phyloP scores from a whole-genome alignment of 2,797 vertebrate genomes.

The Erithacus rubecula region DNA sequence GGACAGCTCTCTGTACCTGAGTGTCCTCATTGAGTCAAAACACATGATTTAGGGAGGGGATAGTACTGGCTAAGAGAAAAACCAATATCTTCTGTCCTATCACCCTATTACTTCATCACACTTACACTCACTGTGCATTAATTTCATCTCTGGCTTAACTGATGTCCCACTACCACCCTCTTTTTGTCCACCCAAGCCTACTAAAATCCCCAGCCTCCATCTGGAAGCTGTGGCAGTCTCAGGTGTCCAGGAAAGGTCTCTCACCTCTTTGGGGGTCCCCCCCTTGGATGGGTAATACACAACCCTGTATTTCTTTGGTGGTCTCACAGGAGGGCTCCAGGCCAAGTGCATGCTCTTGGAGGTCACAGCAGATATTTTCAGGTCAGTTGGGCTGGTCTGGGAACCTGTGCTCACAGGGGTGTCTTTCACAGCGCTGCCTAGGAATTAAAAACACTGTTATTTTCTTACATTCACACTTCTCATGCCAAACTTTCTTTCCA shows the following conservation, averaged over 20 bases:
- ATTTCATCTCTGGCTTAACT: background rate
- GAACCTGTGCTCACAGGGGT: constrained; percentile 58
- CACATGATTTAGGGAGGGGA: background rate
- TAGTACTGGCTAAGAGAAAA: background rate
- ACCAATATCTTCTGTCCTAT: background rate
- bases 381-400: constrained; percentile 81
- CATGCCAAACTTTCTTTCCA: background rate
- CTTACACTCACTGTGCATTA: background rate
- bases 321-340: constrained; percentile 81
- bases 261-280: constrained; percentile 85
- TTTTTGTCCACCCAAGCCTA: background rate
- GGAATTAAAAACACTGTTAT: background rate
- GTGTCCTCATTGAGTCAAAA: background rate
- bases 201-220: background rate
- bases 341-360: constrained; percentile 84
- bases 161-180: background rate
- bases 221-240: background rate
- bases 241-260: background rate
- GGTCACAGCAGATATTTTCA: constrained; percentile 84
- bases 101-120: background rate
- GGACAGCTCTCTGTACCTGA: background rate
- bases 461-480: background rate
- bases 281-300: constrained; percentile 87
- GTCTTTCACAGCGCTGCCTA: constrained; percentile 37
- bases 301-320: constrained; percentile 84